A percentile compares a stretch with the other conserved stretches of the same genome.
Conservation (phyloP, 2,888 invertebrate genomes). For the Sinopyrophorus schimmeli region DNA sequence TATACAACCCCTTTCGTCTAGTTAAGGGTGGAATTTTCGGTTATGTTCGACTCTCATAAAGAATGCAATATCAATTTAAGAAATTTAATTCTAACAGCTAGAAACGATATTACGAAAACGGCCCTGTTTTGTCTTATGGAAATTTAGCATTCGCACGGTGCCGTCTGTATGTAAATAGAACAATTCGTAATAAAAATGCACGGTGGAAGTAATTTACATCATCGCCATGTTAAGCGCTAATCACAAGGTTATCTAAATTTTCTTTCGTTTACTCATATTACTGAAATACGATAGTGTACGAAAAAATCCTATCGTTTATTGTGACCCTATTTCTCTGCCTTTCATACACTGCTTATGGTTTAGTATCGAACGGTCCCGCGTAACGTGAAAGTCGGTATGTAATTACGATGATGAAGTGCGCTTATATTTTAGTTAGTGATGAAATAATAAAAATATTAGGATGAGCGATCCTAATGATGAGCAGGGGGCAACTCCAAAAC, state of each 20-base stretch:
- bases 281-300: slow-evolving; percentile 33
- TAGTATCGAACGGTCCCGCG: slow-evolving; percentile 53
- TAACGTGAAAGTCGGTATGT: slow-evolving; percentile 32
- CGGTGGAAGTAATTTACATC: slow-evolving; percentile 22
- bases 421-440: slow-evolving; percentile 14
- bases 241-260: slow-evolving; percentile 25
- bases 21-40: no score
- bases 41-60: no score
- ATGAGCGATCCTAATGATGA: slow-evolving; percentile 43
- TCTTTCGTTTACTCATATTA: not conserved
- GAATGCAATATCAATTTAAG: no score
- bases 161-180: slow-evolving; percentile 1
- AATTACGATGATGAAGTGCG: slow-evolving; percentile 25
- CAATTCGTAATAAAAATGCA: slow-evolving; percentile 17
- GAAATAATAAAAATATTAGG: slow-evolving; percentile 19
- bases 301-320: slow-evolving; percentile 40
- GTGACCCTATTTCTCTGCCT: slow-evolving; percentile 32
- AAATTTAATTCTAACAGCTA: no score
- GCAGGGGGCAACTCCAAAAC: slow-evolving; percentile 42
- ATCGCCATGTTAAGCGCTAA: slow-evolving; percentile 25
- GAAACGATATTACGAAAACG: no score
- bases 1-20: no score
- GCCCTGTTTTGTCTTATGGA: no score
- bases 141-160: no score
- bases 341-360: slow-evolving; percentile 37